Conservation (phyloP, 2,113 vertebrate genomes). For the Morphnarchus princeps region DNA sequence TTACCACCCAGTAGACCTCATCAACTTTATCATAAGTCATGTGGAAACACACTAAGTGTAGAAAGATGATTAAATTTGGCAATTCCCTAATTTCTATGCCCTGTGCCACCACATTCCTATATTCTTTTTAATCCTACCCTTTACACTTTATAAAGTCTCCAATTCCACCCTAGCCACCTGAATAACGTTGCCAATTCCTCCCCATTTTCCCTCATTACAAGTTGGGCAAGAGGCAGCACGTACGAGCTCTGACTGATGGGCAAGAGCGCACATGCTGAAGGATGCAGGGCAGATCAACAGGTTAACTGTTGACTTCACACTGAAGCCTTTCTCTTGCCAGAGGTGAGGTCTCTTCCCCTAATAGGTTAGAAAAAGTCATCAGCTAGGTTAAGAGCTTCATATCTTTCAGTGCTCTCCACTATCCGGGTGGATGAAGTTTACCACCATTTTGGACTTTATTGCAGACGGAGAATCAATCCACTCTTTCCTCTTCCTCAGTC, state of each 20-base stretch:
- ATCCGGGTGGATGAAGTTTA: not conserved
- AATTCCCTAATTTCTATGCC: not conserved
- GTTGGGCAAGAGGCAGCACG: not conserved
- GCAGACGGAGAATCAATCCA: not conserved
- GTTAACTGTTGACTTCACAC: not conserved
- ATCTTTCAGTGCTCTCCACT: not conserved
- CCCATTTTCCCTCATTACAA: not conserved
- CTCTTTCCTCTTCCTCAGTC: not conserved
- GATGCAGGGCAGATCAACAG: accelerated
- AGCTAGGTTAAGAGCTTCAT: accelerated
- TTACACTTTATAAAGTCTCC: not conserved
- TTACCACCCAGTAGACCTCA: not conserved
- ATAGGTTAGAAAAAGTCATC: not conserved
- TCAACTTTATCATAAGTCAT: not conserved
- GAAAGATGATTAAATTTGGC: not conserved
- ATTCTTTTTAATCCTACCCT: not conserved
- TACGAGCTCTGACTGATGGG: not conserved
- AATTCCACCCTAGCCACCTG: not conserved
- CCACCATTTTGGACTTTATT: not conserved
- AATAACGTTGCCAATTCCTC: not conserved
- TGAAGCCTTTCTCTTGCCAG: not conserved
- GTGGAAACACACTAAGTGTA: not conserved
- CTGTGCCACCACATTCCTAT: not conserved
- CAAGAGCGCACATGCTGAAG: not conserved
- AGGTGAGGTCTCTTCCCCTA: not conserved